Evolutionary conservation across 35 echinoderm and acorn worm species (phyloP).

Genomic region (Acanthaster planci): DNA sequence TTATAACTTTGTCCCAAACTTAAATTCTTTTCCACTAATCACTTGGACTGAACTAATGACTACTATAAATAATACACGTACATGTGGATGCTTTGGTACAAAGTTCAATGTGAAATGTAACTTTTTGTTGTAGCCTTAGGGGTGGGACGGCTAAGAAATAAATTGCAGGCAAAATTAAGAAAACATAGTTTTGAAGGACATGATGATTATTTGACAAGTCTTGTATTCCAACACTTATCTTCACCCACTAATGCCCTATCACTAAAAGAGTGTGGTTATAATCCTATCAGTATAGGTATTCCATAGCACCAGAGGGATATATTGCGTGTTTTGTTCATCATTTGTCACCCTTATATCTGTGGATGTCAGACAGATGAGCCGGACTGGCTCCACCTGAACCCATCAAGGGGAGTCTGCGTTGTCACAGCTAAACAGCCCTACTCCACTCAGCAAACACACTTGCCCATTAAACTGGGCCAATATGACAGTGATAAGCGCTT

Average conservation of each 20-base stretch:
- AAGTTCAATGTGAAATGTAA: no score
- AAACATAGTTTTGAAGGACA: no score
- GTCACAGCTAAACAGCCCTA: slow-evolving; percentile 5
- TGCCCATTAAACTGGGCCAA: not conserved
- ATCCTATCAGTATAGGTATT: slow-evolving; percentile 1
- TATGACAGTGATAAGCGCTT: slow-evolving; percentile 25
- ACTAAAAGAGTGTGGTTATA: not conserved
- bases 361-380: slow-evolving; percentile 20
- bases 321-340: slow-evolving; percentile 21
- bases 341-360: slow-evolving; percentile 18
- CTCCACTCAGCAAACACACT: slow-evolving; percentile 16
- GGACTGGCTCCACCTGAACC: slow-evolving; percentile 6
- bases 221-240: no score
- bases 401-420: not conserved
- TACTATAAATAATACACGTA: not conserved
- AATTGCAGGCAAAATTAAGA: no score
- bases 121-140: no score
- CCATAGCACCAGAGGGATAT: not conserved
- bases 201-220: no score
- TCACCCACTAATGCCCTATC: no score
- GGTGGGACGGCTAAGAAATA: no score
- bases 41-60: slow-evolving; percentile 20
- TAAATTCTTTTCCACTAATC: not conserved
- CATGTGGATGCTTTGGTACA: no score
- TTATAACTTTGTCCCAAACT: slow-evolving; percentile 23